Base-by-base conservation (phyloP, 1,140 invertebrate species). In the Papilio aristodemus region DNA sequence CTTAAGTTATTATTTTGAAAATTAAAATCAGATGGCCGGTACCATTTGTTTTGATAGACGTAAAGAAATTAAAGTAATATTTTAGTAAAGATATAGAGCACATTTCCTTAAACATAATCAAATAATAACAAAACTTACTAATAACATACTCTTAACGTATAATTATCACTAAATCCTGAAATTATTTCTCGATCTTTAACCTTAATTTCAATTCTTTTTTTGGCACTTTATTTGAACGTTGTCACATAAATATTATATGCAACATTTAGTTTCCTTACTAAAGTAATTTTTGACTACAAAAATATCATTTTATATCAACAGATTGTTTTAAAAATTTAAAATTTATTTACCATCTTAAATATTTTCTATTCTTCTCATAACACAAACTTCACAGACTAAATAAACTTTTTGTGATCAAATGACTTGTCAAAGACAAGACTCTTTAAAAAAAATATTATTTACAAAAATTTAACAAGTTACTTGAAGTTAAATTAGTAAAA, bases 341-440 rank as follows among this genome's bases (percentile, higher is more conserved):
- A 86, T 86, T 87, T 46, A 87, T 64, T 88, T 89, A 89, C 87
- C 86, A 89, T 89, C 79, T 86, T 89, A 78, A 76, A 77, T 70
- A 72, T 74, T 70, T 77, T 75, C 57, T 63, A 67, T 59, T 69
- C 64, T 62, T 63, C 75, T 75, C 80, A 77, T 72, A 82, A 79
- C 71, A 75, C 74, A 77, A 67, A 74, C 58, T 68, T 70, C 71
- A 80, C 74, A 76, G 77, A 76, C 60, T 72, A 79, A 78, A 69
- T 22, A 63, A 63, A 64, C 25, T 8, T 19, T 36, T 36, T 10
- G 8, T 64, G 63, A 74, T 74, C 71, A 74, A 73, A 74, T 78
- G 71, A 75, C 67, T 76, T 13, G 43, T 50, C 63, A 68, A n/a
- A 25, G 57, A 68, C 67, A 60, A 68, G 17, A 4, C 11, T 9